Conservation (phyloP, 2,888 invertebrate species). For the Caenorhabditis sp. region DNA sequence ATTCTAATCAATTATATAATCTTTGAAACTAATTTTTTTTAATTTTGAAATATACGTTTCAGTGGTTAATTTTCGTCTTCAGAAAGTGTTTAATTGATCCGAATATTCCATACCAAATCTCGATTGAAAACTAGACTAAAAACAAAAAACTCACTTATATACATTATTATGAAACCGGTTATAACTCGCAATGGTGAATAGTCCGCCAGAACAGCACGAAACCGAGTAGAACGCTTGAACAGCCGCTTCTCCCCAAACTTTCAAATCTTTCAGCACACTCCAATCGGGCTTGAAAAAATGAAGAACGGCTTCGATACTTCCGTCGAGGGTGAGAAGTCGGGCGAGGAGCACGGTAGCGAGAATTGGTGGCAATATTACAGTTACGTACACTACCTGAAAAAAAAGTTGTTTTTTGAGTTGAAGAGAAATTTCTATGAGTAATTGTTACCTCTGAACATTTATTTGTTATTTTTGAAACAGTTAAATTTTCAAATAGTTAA, state of each 20-base stretch:
- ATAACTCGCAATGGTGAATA: slow-evolving; percentile 85
- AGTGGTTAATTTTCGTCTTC: too few species aligned
- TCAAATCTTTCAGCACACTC: slow-evolving; percentile 76
- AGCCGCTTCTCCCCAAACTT: slow-evolving; percentile 84
- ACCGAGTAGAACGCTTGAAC: slow-evolving; percentile 88
- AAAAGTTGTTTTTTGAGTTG: slow-evolving; percentile 5
- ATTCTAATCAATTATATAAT: too few species aligned
- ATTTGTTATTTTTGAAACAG: too few species aligned
- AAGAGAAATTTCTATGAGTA: too few species aligned
- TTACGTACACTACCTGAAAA: slow-evolving; percentile 74
- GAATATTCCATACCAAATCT: too few species aligned
- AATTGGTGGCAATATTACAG: slow-evolving; percentile 73
- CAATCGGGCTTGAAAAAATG: slow-evolving; percentile 80
- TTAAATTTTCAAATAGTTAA: too few species aligned
- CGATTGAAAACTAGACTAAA: neutral
- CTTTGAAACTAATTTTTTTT: too few species aligned
- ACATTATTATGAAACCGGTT: slow-evolving; percentile 86
- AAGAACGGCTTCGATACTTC: slow-evolving; percentile 81
- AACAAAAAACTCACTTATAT: slow-evolving; percentile 77
- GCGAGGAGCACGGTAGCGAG: slow-evolving; percentile 78
- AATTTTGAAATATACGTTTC: too few species aligned
- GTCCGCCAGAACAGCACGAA: slow-evolving; percentile 86
- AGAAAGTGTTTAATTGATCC: too few species aligned
- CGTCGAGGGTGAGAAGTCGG: slow-evolving; percentile 82
- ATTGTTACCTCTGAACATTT: too few species aligned